Evolutionary conservation across 2,888 invertebrate species (phyloP).

Genomic region (Bhutanitis thaidina): DNA sequence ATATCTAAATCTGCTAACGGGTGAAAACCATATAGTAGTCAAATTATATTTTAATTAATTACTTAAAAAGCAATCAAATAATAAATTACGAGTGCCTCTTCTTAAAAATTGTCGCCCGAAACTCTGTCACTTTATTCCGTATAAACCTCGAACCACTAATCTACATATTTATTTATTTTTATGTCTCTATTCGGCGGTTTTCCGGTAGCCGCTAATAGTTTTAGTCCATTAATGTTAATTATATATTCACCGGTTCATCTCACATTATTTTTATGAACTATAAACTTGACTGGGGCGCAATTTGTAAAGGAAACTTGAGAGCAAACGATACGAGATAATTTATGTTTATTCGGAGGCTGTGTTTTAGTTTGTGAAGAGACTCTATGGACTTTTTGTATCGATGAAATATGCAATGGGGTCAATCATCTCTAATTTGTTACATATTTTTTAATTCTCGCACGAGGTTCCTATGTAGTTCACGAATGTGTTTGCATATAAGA

Average conservation of each 20-base stretch:
- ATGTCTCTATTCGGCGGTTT: conserved; percentile 74
- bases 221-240: conserved; percentile 74
- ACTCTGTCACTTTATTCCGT: conserved; percentile 56
- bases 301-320: conserved; percentile 68
- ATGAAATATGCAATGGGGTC: not conserved
- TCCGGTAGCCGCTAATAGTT: conserved; percentile 78
- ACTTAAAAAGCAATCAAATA: too few species aligned
- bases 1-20: too few species aligned
- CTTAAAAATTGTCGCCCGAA: conserved; percentile 46
- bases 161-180: conserved; percentile 76
- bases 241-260: conserved; percentile 69
- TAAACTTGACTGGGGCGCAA: conserved; percentile 59
- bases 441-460: too few species aligned
- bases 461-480: too few species aligned
- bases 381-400: not conserved
- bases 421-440: too few species aligned
- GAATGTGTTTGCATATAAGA: too few species aligned
- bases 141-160: conserved; percentile 65
- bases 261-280: conserved; percentile 72
- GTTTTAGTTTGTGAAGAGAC: conserved; percentile 17
- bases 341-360: conserved; percentile 44
- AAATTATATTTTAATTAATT: too few species aligned
- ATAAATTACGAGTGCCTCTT: conserved; percentile 27
- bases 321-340: conserved; percentile 43
- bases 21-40: not conserved